Percentiles rank a stretch among this genome's conserved stretches.
These are phyloP conservation scores for Rhinoderma darwinii DNA, from an alignment of 2,113 vertebrate genomes.

Conservation along the genomic window DNA sequence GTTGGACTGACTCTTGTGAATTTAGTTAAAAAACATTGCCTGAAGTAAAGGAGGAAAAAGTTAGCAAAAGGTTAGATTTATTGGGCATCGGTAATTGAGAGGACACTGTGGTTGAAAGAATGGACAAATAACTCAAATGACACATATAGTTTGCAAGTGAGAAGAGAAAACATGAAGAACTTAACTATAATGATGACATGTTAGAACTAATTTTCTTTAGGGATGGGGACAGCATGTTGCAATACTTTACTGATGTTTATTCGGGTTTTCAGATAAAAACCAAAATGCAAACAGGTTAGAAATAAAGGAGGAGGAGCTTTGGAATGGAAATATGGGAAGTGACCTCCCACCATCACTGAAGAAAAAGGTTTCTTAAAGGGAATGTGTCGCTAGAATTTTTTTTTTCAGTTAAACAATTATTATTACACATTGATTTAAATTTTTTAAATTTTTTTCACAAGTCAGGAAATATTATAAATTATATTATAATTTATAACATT, in stretches of 20 bases:
- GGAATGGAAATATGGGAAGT: not conserved
- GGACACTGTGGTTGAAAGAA: conserved; percentile 21
- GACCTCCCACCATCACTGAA: not conserved
- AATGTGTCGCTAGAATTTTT: too few species aligned
- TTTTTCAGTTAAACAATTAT: too few species aligned
- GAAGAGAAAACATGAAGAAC: not conserved
- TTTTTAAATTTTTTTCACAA: too few species aligned
- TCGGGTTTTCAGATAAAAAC: not conserved
- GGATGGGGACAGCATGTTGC: not conserved
- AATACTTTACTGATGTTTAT: not conserved
- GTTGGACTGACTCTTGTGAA: conserved; percentile 2
- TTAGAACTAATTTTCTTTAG: not conserved
- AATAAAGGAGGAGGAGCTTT: not conserved
- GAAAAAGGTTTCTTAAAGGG: too few species aligned
- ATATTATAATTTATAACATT: too few species aligned
- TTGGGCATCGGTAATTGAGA: conserved; percentile 34
- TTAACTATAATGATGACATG: conserved; percentile 1
- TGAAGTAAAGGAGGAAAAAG: not conserved
- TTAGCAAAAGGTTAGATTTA: conserved; percentile 28
- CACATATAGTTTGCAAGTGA: conserved; percentile 13
- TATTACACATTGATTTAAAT: too few species aligned
- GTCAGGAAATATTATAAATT: too few species aligned
- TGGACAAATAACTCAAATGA: conserved; percentile 14
- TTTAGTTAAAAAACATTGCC: conserved; percentile 19
- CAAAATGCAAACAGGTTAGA: not conserved